Base-by-base conservation (phyloP, 2,888 invertebrate genomes). In the Drosophila limbata region DNA sequence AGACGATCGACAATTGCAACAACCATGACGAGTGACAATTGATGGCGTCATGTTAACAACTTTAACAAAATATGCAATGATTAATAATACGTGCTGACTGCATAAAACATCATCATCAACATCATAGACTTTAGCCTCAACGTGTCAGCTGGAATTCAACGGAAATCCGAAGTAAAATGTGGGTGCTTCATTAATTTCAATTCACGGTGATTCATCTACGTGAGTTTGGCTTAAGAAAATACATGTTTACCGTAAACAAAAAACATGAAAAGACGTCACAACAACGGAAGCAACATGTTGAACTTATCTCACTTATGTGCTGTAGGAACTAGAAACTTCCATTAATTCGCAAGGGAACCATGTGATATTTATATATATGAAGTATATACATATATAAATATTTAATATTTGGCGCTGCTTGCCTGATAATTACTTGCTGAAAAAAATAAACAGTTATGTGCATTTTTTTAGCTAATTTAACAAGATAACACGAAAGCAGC, bases 21-120 rank as follows among this genome's bases (percentile, higher is more conserved):
- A 81, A 48, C 61, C 61, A 60, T 73, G 80, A 79, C 66, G 71
- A 52, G 56, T 69, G 42, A 42, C 35, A 62, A 69, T 78, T 75
- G 84, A 73, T 84, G 81, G 75, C 84, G 78, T 84, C 86, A 84
- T 78, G 6, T 73, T 55, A 61, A 66, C 45, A 74, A 63, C 52
- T 50, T 11, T 21, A 53, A 64, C 57, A 64, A 64, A 57, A 64
- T 79, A 66, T 59, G 55, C 57, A 48, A 57, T 77, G 70, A 77
- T 78, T 65, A 83, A 69, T 88, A 88, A 17, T 40, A 42, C 86
- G 88, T 82, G 85, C 70, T 65, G 70, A 74, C 47, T 78, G 71
- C 68, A 75, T 17, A 37, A 13, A 50, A 53, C 40, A 55, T 37
- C 42, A 59, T 48, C 55, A 42, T 42, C 52, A 37, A 48, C 45